Conservation (phyloP, 2,113 vertebrate species). For the Oreamnos americanus region DNA sequence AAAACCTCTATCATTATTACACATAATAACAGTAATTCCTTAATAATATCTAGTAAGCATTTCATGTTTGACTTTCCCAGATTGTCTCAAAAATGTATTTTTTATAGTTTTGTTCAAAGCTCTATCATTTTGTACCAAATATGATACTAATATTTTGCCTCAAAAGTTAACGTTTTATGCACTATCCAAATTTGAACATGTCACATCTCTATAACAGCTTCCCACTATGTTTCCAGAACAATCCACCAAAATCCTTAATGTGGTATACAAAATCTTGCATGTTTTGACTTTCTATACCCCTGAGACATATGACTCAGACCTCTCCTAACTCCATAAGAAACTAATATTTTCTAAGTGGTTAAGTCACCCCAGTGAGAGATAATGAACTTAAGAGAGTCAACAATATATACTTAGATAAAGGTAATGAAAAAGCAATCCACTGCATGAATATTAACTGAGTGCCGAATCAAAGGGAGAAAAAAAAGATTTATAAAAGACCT, state of each 20-base stretch:
- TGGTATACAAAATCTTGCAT: neutral
- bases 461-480: neutral
- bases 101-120: constrained; percentile 8
- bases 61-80: constrained; percentile 12
- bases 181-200: constrained; percentile 25
- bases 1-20: neutral
- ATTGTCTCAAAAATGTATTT: constrained; percentile 18
- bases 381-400: neutral
- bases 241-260: neutral
- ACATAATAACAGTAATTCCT: neutral
- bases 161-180: neutral
- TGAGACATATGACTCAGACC: neutral
- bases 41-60: neutral
- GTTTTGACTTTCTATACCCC: neutral
- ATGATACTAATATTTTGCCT: neutral
- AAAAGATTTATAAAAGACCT: neutral
- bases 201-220: neutral
- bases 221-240: neutral
- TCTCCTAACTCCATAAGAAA: neutral
- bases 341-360: neutral
- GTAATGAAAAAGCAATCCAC: constrained; percentile 21
- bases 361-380: neutral
- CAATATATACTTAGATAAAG: neutral
- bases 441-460: neutral
- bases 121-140: neutral